These are phyloP conservation scores for Epinephelus coioides DNA, from an alignment of 2,797 vertebrate species.

Conservation along the genomic window DNA sequence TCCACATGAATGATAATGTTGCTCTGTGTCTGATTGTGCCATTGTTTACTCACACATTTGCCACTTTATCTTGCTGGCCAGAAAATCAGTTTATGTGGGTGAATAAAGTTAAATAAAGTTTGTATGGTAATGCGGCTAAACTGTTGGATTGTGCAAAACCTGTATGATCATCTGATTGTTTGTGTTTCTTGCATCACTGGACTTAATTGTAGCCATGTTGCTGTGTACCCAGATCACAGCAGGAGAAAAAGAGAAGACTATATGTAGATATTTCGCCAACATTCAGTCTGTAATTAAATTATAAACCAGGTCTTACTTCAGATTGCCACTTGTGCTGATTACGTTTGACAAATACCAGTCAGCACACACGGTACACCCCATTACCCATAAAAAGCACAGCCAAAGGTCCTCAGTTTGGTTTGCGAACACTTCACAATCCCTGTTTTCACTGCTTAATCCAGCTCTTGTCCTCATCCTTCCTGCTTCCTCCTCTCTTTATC, in stretches of 20 bases:
- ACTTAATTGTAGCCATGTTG: not conserved
- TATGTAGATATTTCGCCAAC: not conserved
- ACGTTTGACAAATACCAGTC: conserved; percentile 78
- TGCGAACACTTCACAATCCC: conserved; percentile 66
- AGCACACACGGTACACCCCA: conserved; percentile 80
- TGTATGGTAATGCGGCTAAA: not conserved
- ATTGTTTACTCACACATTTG: not conserved
- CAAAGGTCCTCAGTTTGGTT: conserved; percentile 43
- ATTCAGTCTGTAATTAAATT: not conserved
- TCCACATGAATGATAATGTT: too few relatives aligned
- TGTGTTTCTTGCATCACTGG: not conserved
- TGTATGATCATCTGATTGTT: not conserved
- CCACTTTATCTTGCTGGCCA: not conserved
- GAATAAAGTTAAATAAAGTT: not conserved
- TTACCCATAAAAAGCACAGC: conserved; percentile 89
- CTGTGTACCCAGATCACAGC: not conserved
- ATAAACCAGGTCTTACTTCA: not conserved
- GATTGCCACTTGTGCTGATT: not conserved
- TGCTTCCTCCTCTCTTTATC: conserved; percentile 76
- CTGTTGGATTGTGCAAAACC: not conserved
- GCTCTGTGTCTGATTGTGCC: not conserved
- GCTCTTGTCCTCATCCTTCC: conserved; percentile 79
- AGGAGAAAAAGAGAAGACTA: not conserved
- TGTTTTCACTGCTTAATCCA: conserved; percentile 80
- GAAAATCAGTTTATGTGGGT: not conserved